Conservation (phyloP, 2,113 vertebrate species). For the Alouatta palliata region DNA sequence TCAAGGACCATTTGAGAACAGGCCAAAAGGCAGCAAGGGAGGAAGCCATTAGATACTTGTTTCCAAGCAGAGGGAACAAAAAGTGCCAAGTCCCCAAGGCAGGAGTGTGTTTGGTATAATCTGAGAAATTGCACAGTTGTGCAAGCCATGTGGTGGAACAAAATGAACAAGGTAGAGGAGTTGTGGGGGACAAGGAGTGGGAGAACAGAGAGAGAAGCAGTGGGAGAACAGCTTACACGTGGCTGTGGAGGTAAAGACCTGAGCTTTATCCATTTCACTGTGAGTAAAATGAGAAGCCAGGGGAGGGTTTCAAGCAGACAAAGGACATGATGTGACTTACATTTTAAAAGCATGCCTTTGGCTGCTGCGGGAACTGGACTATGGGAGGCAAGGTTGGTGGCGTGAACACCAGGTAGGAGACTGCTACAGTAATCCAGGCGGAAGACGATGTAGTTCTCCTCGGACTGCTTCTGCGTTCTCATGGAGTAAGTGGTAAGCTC, state of each 20-base stretch:
- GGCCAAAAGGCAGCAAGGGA: neutral
- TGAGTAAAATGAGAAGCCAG: neutral
- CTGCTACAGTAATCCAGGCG: neutral
- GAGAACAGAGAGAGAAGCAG: neutral
- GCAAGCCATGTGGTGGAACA: neutral
- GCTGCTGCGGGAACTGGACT: neutral
- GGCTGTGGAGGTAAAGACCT: neutral
- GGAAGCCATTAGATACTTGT: neutral
- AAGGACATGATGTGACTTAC: neutral
- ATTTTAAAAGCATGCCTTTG: neutral
- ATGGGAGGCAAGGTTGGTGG: neutral
- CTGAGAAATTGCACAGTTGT: neutral
- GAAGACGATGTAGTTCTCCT: neutral
- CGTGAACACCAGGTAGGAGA: neutral
- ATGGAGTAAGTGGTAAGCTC: neutral
- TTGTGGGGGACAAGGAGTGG: neutral
- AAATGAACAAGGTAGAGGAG: neutral
- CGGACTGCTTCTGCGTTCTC: neutral
- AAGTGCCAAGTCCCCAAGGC: neutral
- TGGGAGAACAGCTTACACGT: fast-evolving
- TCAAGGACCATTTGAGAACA: neutral
- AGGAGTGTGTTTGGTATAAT: neutral
- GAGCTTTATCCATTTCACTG: neutral
- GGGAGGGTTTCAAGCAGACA: neutral
- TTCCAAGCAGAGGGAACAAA: neutral